These are phyloP conservation scores for Hepsetus odoe DNA, from an alignment of 2,113 vertebrate genomes.

Conservation along the genomic window DNA sequence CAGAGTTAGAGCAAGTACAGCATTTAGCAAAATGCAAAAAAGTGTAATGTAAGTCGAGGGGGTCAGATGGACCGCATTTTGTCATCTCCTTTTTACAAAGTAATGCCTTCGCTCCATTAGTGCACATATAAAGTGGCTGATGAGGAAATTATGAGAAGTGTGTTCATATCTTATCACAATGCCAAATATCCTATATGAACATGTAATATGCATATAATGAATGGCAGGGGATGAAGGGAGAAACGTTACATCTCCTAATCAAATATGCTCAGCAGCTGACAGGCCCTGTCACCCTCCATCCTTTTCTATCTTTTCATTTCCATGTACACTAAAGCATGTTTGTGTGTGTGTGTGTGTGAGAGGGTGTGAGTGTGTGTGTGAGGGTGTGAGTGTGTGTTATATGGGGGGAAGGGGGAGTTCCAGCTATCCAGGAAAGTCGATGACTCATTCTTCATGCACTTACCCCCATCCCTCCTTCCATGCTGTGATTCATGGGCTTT, in stretches of 20 bases:
- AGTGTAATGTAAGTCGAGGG: not conserved
- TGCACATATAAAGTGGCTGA: constrained; percentile 27
- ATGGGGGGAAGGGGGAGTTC: constrained; percentile 37
- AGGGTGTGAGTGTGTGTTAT: too few species aligned
- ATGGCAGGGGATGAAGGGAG: constrained; percentile 20
- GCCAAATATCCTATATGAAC: constrained; percentile 1
- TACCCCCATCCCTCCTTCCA: constrained; percentile 54
- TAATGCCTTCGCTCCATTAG: constrained; percentile 41
- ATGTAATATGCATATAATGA: constrained; percentile 17
- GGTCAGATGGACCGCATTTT: not conserved
- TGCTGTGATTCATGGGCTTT: constrained; percentile 75
- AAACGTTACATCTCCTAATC: constrained; percentile 37
- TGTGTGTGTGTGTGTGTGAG: too few species aligned
- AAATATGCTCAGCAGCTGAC: constrained; percentile 29
- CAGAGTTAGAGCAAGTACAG: not conserved
- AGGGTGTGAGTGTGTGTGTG: too few species aligned
- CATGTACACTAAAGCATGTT: too few species aligned
- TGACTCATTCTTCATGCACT: constrained; percentile 51
- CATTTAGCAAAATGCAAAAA: not conserved
- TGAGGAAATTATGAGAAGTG: constrained; percentile 33
- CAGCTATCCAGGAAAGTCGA: constrained; percentile 34
- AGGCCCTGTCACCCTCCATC: constrained; percentile 35
- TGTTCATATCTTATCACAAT: constrained; percentile 27
- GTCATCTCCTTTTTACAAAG: constrained; percentile 10
- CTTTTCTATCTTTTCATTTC: constrained; percentile 18